Percentiles rank a stretch among this genome's conserved stretches.
Evolutionary conservation across 2,113 vertebrate genomes (phyloP).

Genomic region (Rhegmatorhina hoffmannsi): DNA sequence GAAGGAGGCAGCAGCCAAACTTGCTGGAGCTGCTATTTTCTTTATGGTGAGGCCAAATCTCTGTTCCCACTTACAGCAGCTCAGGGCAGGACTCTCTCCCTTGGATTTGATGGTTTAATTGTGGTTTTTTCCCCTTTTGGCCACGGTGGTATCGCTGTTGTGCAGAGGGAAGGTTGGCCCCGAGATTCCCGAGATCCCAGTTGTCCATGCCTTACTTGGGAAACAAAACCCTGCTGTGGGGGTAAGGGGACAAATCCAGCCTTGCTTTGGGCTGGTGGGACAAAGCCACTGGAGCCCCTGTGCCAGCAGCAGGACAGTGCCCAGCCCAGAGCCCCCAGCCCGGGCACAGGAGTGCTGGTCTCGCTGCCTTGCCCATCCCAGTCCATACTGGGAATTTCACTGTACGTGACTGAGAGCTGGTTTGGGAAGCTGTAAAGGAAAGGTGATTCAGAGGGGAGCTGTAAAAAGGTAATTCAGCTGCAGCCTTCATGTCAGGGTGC

Average conservation of each 20-base stretch:
- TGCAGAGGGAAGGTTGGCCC: rapidly evolving
- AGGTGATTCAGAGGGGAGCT: background rate
- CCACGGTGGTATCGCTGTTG: rapidly evolving
- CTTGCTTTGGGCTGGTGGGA: background rate
- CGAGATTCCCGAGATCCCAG: background rate
- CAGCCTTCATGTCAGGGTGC: background rate
- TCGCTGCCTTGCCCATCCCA: background rate
- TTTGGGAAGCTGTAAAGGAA: background rate
- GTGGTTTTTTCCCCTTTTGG: background rate
- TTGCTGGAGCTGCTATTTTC: background rate
- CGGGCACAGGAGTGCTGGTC: background rate
- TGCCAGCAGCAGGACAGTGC: background rate
- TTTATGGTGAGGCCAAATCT: background rate
- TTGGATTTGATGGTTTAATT: background rate
- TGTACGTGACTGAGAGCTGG: background rate
- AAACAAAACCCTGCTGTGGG: background rate
- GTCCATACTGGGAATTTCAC: background rate
- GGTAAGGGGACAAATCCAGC: background rate
- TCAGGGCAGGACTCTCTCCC: background rate
- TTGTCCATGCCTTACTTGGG: rapidly evolving
- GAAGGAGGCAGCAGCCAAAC: background rate
- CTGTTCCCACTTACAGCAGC: background rate
- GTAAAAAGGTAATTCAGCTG: background rate
- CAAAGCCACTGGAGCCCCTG: background rate
- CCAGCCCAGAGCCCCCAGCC: background rate